Evolutionary conservation across 2,113 vertebrate species (phyloP).

Genomic region (Phodopus roborovskii): DNA sequence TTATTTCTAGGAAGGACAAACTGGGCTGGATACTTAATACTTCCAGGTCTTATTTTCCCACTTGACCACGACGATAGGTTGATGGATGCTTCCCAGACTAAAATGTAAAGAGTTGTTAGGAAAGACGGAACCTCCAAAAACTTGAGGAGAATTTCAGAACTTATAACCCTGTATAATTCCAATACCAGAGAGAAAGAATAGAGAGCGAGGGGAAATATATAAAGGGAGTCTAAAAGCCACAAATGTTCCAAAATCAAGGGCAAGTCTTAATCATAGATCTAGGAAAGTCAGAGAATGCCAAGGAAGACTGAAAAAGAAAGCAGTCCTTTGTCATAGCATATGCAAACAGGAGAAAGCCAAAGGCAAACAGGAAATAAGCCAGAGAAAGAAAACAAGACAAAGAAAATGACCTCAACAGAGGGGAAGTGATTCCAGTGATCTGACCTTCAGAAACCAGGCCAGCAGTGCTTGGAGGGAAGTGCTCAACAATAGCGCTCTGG

Average conservation of each 20-base stretch:
- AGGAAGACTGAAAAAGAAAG: neutral
- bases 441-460: neutral
- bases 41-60: neutral
- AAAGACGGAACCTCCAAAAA: neutral
- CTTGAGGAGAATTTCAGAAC: neutral
- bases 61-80: neutral
- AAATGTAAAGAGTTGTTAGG: neutral
- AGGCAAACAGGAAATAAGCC: slow-evolving; percentile 29
- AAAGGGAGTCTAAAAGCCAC: neutral
- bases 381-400: slow-evolving; percentile 28
- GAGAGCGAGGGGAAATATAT: neutral
- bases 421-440: neutral
- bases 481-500: neutral
- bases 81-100: neutral
- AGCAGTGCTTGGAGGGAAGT: neutral
- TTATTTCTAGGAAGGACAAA: neutral
- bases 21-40: neutral
- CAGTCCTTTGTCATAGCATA: neutral
- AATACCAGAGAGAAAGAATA: neutral
- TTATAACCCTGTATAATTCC: neutral
- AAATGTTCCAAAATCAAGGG: neutral
- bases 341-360: slow-evolving; percentile 4
- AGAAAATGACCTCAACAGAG: neutral
- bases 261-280: neutral
- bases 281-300: neutral